A percentile compares a stretch with the other conserved stretches of the same genome.
phyloP scores from a whole-genome alignment of 2,888 invertebrate species.

The Amitus sp. region DNA sequence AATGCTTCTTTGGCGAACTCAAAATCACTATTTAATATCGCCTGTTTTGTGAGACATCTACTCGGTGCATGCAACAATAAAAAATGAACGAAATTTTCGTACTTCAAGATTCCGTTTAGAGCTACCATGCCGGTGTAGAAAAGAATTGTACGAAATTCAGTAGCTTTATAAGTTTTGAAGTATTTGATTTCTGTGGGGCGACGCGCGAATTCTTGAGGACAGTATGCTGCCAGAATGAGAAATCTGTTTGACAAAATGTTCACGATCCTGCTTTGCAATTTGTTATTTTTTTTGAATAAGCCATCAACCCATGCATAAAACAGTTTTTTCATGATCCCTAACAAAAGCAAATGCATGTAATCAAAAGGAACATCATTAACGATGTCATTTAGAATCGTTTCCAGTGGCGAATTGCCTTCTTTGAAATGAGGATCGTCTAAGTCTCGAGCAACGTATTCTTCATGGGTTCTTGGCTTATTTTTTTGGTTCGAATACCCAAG shows the following conservation, averaged over 20 bases:
- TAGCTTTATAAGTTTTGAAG: conserved; percentile 41
- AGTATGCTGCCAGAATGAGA: conserved; percentile 18
- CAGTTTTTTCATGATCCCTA: neutral
- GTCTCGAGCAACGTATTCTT: conserved; percentile 2
- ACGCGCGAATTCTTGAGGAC: conserved; percentile 46
- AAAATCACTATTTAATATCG: neutral
- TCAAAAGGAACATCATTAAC: neutral
- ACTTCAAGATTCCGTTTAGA: conserved; percentile 34
- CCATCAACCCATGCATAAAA: neutral
- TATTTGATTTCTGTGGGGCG: conserved; percentile 33
- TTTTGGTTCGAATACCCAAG: neutral
- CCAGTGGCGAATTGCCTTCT: neutral
- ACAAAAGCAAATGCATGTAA: neutral
- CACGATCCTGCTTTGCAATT: conserved; percentile 18
- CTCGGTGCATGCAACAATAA: conserved; percentile 40
- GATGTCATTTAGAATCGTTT: neutral
- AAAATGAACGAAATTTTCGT: conserved; percentile 41
- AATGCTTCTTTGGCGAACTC: conserved; percentile 8
- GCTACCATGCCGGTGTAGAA: conserved; percentile 46
- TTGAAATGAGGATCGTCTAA: conserved; percentile 25
- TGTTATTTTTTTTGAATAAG: neutral
- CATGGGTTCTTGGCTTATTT: conserved; percentile 2
- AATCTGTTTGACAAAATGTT: conserved; percentile 25
- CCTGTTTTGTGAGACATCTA: conserved; percentile 7
- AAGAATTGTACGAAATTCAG: conserved; percentile 46